Evolutionary conservation across 1,140 invertebrate species (phyloP), one percentile per base, ranked within the genome.

Genomic region (Drosophila orosa): DNA sequence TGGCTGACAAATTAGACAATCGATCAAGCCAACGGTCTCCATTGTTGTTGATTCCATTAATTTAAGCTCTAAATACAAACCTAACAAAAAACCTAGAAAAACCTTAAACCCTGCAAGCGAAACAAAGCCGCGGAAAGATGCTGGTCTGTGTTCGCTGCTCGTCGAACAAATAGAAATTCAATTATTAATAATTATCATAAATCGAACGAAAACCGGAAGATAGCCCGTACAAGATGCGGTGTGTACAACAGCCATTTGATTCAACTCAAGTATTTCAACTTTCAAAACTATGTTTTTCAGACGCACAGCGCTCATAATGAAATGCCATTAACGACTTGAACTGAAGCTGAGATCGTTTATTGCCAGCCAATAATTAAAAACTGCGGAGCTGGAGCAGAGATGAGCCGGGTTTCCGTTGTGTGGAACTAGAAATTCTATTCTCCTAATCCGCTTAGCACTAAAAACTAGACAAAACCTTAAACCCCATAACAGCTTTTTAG

Each of bases 191-290:
- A 86, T 74, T 82, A 71, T 76, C 80, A 82, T 58, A 82, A 75
- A 79, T 79, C 52, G 61, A 48, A 77, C 48, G 66, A 83, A 74
- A 80, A 87, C 84, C 84, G 84, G 84, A 87, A 87, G 84, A 84
- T 68, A 24, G 71, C 57, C 55, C 65, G 67, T 71, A 71, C 67
- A 71, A 71, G 67, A 71, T 72, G 65, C 65, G 47, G 31, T 40
- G 42, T 48, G 31, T 57, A 57, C 67, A 69, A 33, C 67, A 42
- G 65, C 29, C 47, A 77, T 87, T 79, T 45, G 63, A 72, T 56
- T 69, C 61, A 74, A 47, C 73, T 87, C 84, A 87, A 87, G 83
- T 89, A 83, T 87, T 87, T 87, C 84, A 87, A 87, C 83, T 87
- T 87, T 87, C 79, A 81, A 81, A 86, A 78, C 47, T 74, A 77